Evolutionary conservation across 2,113 vertebrate genomes (phyloP), one percentile per base, ranked within the genome.

Genomic region (Brachyhypopomus gauderio): DNA sequence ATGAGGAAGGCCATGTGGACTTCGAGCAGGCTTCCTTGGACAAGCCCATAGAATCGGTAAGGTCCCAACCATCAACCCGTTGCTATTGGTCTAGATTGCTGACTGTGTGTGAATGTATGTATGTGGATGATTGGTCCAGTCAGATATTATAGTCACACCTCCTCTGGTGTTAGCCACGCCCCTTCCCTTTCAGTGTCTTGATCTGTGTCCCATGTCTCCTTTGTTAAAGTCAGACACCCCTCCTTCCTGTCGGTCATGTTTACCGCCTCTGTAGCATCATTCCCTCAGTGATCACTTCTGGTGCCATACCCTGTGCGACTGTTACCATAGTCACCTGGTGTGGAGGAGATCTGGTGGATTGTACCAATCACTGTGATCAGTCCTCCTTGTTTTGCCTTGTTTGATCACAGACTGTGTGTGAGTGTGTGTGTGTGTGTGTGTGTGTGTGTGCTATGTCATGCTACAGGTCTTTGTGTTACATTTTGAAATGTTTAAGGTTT

Each of bases 41-140:
- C 95, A 99, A 99, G 93, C 98, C 98, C 85, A 99, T 99, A 86
- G 98, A 99, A 98, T 96, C 98, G 97, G 98, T 99, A 98, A 99
- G 98, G 90, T 86, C 55, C 2, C 86, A 87, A 86, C 84, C 30
- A 62, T 89, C 86, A 88, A 20, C 89, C 89, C 14, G 45, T 1
- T 89, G 88, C 82, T 85, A 88, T 92, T 86, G 85, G 88, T 77
- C 77, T 88, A 86, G 91, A 80, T 86, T 79, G 87, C 79, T 81
- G 84, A 22, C 77, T 92, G 41, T 86, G 41, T 88, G 92, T 96
- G 41, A 86, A 30, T 87, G 89, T 88, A 92, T 96, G 94, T 88
- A 89, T 88, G 89, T 93, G 94, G 92, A 94, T 94, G 90, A 95
- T 91, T 93, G 92, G 91, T 91, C 91, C 90, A 92, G 91, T 88